phyloP scores from a whole-genome alignment of 2,888 invertebrate genomes.

The Homarus gammarus region DNA sequence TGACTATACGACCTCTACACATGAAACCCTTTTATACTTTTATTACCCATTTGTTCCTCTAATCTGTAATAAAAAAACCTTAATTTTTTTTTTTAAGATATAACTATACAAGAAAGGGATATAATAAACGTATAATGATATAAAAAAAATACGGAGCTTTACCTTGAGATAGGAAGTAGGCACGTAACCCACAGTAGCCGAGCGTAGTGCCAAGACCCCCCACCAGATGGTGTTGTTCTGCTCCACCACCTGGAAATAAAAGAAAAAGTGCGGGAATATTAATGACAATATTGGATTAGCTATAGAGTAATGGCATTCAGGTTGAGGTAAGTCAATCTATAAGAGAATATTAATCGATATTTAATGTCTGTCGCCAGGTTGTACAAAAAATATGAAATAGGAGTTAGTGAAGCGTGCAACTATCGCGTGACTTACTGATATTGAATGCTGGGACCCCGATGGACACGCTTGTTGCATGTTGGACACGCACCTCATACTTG shows the following conservation, averaged over 20 bases:
- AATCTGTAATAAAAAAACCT: background rate
- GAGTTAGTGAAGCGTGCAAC: no score
- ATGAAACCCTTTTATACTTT: background rate
- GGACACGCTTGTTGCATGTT: no score
- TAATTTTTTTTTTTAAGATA: background rate
- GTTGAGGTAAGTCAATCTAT: no score
- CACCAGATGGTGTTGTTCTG: constrained; percentile 42
- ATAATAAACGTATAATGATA: background rate
- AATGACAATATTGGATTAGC: background rate
- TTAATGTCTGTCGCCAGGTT: no score
- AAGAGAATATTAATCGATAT: no score
- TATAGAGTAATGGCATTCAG: background rate
- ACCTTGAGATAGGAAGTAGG: constrained; percentile 58
- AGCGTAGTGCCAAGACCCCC: constrained; percentile 58
- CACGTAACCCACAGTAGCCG: constrained; percentile 57
- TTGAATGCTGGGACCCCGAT: no score
- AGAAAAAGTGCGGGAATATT: background rate
- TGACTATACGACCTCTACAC: no score
- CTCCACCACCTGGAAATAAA: constrained; percentile 21
- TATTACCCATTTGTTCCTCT: background rate
- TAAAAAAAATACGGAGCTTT: background rate
- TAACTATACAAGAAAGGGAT: background rate
- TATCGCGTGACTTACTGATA: no score
- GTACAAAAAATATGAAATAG: no score
- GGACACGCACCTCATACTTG: no score